A percentile compares a stretch with the other conserved stretches of the same genome.
Conservation (phyloP, 2,113 vertebrate species). For the Panthera uncia region DNA sequence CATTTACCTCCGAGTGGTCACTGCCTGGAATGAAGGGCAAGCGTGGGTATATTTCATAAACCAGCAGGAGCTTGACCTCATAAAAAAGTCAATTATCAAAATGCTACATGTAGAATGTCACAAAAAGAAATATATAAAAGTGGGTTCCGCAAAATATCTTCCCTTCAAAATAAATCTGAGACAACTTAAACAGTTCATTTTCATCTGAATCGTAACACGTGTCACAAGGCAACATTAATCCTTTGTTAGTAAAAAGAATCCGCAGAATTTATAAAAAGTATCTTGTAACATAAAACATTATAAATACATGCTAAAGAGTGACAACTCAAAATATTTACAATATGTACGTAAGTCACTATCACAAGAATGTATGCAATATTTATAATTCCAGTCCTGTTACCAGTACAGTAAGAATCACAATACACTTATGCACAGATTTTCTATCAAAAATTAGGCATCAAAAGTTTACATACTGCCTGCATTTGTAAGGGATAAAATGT, state of each 20-base stretch:
- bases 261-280: background rate
- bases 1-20: conserved; percentile 83
- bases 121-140: conserved; percentile 22
- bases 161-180: conserved; percentile 48
- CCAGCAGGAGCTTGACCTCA: conserved; percentile 57
- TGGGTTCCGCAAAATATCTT: conserved; percentile 19
- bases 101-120: conserved; percentile 51
- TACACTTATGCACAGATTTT: background rate
- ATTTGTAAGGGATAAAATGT: background rate
- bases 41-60: conserved; percentile 65
- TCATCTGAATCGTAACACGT: background rate
- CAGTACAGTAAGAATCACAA: background rate
- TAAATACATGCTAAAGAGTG: background rate
- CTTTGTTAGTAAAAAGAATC: background rate
- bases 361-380: background rate
- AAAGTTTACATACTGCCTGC: background rate
- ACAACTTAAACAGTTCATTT: background rate
- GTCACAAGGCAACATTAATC: conserved; percentile 38
- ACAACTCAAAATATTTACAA: conserved; percentile 18
- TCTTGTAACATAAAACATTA: background rate
- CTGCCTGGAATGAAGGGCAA: conserved; percentile 79
- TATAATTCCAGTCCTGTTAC: background rate
- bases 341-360: background rate
- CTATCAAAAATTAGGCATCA: background rate
- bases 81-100: conserved; percentile 76